Base-by-base conservation (phyloP, 2,888 invertebrate species). In the Drosophila rubida region DNA sequence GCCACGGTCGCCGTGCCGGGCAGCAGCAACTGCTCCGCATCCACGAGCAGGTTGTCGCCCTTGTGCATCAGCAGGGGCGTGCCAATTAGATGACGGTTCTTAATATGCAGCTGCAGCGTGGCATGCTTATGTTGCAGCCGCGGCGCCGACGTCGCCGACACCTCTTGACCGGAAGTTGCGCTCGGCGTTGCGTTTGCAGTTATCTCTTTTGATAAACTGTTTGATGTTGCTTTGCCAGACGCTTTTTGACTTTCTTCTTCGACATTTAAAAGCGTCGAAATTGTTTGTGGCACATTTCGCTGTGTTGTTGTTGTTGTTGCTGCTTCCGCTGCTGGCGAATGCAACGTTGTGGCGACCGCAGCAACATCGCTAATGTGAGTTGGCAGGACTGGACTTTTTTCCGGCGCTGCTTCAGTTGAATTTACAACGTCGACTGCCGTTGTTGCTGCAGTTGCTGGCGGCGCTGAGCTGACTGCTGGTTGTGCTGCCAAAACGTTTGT, bases 51-150 rank as follows among this genome's bases (percentile, higher is more conserved):
- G 80, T 90, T 90, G 74, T 90, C 89, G 82, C 91, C 91, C 74
- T 90, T 90, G 73, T 91, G 90, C 90, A 90, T 90, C 69, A 91
- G 84, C 78, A 91, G 71, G 74, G 91, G 91, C 67, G 91, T 91
- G 54, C 91, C 91, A 90, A 91, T 91, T 86, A 91, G 81, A 86
- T 91, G 91, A 48, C 91, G 89, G 75, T 91, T 88, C 69, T 89
- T 90, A 75, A 90, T 83, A 59, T 90, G 90, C 75, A 91, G 68
- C 75, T 90, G 90, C 69, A 90, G 50, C 42, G 84, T 87, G 50
- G 89, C 80, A 57, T 89, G 90, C 61, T 83, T 87, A 68, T 89
- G 90, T 16, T 68, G 70, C 62, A 51, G 61, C 57, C 58, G 11
- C n/a, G 32, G 9, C 27, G 39, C 32, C 46, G 45, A 23, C 27